These are phyloP conservation scores for Acleris sparsana DNA, from an alignment of 2,888 invertebrate species.

Conservation along the genomic window DNA sequence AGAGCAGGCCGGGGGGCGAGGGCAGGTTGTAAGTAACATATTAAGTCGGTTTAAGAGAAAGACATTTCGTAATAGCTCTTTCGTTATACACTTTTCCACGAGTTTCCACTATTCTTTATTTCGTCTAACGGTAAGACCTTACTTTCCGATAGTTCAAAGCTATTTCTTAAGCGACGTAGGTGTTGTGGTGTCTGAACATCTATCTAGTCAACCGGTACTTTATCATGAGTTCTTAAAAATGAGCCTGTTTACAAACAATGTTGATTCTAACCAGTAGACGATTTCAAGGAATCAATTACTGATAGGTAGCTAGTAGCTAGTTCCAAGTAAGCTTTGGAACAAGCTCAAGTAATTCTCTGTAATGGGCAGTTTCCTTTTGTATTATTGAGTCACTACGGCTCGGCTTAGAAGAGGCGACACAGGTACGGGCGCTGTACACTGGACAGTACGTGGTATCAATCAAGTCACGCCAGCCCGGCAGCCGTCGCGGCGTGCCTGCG, in stretches of 20 bases:
- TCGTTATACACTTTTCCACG: too few species aligned
- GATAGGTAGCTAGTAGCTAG: not conserved
- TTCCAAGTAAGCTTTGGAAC: conserved; percentile 13
- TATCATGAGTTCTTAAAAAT: too few species aligned
- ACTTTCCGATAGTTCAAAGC: too few species aligned
- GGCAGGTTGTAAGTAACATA: too few species aligned
- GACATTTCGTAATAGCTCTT: too few species aligned
- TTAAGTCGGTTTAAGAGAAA: too few species aligned
- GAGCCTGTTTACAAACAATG: not conserved
- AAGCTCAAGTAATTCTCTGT: conserved; percentile 1
- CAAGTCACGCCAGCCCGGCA: conserved; percentile 36
- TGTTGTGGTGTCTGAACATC: too few species aligned
- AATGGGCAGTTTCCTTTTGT: not conserved
- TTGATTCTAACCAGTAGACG: conserved; percentile 1
- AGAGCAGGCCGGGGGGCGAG: too few species aligned
- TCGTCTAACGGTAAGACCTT: too few species aligned
- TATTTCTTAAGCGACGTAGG: too few species aligned
- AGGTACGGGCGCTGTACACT: conserved; percentile 10
- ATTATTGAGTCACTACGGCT: not conserved
- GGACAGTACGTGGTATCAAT: conserved; percentile 16
- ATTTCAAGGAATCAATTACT: conserved; percentile 5
- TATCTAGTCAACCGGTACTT: too few species aligned
- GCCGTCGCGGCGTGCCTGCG: conserved; percentile 20
- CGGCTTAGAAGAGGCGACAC: conserved; percentile 13
- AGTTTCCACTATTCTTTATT: too few species aligned